These are phyloP conservation scores for Pelobates fuscus DNA, from an alignment of 2,113 vertebrate species.

Conservation along the genomic window DNA sequence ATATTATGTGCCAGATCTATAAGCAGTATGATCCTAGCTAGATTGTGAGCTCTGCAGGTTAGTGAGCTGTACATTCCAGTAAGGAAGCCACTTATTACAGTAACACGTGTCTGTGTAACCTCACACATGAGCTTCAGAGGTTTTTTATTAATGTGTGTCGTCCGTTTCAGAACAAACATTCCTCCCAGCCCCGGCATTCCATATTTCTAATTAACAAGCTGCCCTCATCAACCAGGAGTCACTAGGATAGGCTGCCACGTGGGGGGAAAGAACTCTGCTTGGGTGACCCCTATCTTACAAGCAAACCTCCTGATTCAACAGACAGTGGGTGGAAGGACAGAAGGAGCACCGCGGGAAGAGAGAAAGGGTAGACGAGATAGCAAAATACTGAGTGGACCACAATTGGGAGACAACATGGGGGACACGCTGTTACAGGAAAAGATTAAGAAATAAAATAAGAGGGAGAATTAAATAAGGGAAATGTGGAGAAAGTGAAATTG, in stretches of 20 bases:
- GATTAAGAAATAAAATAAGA: too few species aligned
- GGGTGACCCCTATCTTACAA: neutral
- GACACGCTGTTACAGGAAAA: neutral
- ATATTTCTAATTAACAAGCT: neutral
- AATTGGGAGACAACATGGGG: accelerated
- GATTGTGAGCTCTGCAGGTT: too few species aligned
- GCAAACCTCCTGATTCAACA: neutral
- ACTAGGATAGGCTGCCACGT: neutral
- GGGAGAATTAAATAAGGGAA: too few species aligned
- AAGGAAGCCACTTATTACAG: too few species aligned
- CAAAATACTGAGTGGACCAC: too few species aligned
- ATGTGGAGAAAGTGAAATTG: too few species aligned
- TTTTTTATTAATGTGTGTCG: neutral
- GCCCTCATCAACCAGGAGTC: neutral
- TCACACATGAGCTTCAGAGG: too few species aligned
- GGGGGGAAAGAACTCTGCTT: neutral
- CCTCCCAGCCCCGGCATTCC: neutral
- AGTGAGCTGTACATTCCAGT: too few species aligned
- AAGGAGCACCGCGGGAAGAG: neutral
- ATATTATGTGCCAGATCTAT: too few species aligned
- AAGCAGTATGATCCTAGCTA: too few species aligned
- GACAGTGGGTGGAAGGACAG: neutral
- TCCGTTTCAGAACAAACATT: neutral
- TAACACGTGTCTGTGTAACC: too few species aligned
- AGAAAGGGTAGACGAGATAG: neutral